phyloP scores from a whole-genome alignment of 2,888 invertebrate genomes.

The Lasius platythorax region DNA sequence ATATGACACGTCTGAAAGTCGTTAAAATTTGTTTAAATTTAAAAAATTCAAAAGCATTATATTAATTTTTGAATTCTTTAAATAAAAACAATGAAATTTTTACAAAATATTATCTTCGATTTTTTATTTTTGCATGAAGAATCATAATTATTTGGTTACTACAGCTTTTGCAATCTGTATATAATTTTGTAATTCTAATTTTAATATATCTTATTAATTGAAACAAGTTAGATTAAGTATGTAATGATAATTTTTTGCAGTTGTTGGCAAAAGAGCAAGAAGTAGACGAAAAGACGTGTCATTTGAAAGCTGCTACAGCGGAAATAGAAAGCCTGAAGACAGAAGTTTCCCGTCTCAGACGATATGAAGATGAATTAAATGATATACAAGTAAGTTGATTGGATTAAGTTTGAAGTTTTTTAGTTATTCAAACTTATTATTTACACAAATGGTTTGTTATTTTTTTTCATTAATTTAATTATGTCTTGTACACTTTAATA shows the following conservation, averaged over 20 bases:
- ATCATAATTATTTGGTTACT: not conserved
- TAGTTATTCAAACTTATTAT: slow-evolving; percentile 47
- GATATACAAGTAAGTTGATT: slow-evolving; percentile 88
- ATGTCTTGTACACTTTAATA: slow-evolving; percentile 8
- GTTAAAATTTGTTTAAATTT: not conserved
- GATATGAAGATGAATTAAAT: slow-evolving; percentile 90
- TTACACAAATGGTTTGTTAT: slow-evolving; percentile 30
- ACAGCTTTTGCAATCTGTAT: not conserved
- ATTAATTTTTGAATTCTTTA: not conserved
- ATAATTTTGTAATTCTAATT: not conserved
- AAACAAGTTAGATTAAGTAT: slow-evolving; percentile 17
- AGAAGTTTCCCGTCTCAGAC: slow-evolving; percentile 89
- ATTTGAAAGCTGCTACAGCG: slow-evolving; percentile 88
- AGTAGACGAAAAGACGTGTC: slow-evolving; percentile 88
- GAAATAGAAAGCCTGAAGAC: slow-evolving; percentile 89
- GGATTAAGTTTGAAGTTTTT: slow-evolving; percentile 3
- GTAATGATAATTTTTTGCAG: slow-evolving; percentile 74
- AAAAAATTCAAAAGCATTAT: not conserved
- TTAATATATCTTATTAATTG: slow-evolving; percentile 3
- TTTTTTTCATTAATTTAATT: slow-evolving; percentile 13
- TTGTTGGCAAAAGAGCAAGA: slow-evolving; percentile 87
- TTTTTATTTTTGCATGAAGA: not conserved
- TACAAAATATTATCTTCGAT: not conserved
- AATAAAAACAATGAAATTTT: too few species aligned
- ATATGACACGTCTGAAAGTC: not conserved